phyloP scores from a whole-genome alignment of 2,888 invertebrate genomes.

The Synanthedon andrenaeformis region DNA sequence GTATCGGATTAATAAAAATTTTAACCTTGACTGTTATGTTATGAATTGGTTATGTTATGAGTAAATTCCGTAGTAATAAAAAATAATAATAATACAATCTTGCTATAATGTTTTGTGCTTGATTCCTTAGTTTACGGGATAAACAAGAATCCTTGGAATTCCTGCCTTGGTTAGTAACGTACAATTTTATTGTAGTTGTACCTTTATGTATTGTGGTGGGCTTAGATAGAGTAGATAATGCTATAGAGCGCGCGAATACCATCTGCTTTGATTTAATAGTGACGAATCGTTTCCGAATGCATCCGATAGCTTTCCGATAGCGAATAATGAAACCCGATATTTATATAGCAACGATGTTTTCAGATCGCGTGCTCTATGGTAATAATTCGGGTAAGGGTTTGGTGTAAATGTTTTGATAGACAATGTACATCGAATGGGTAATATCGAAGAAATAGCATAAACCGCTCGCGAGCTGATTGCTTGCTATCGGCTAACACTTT shows the following conservation, averaged over 20 bases:
- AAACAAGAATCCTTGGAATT: conserved; percentile 82
- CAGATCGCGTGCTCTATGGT: too few species aligned
- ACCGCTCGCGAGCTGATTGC: neutral
- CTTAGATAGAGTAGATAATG: neutral
- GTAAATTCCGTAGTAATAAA: too few species aligned
- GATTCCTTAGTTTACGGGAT: conserved; percentile 81
- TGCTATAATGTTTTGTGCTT: conserved; percentile 48
- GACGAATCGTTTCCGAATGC: too few species aligned
- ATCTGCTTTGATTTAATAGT: too few species aligned
- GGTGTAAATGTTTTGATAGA: neutral
- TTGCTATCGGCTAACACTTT: conserved; percentile 8
- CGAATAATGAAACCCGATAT: too few species aligned
- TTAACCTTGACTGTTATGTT: too few species aligned
- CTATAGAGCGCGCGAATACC: neutral
- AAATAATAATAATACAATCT: conserved; percentile 1
- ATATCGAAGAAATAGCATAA: neutral
- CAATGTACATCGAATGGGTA: too few species aligned
- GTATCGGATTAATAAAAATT: too few species aligned
- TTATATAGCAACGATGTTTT: too few species aligned
- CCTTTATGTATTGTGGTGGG: conserved; percentile 14
- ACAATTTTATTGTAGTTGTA: conserved; percentile 38
- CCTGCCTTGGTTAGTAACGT: conserved; percentile 83
- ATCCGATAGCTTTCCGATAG: too few species aligned
- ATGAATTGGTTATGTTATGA: too few species aligned
- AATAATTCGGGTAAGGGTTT: neutral